Conservation (phyloP, 2,888 invertebrate species). For the Xylophagus ater region DNA sequence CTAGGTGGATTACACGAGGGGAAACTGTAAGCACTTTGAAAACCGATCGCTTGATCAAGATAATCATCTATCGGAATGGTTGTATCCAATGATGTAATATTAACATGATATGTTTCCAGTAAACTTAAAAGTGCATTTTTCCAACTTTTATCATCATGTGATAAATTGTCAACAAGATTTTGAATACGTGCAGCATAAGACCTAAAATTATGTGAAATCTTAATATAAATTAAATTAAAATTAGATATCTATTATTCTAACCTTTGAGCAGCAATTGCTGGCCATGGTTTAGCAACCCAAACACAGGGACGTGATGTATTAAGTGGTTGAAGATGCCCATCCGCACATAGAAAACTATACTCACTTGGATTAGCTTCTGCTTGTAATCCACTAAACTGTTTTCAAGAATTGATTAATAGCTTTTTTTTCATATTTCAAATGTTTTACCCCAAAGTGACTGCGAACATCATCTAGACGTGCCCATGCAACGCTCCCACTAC, state of each 20-base stretch:
- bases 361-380: conserved; percentile 39
- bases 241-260: conserved; percentile 2
- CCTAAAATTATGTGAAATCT: conserved; percentile 6
- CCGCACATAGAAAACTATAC: conserved; percentile 64
- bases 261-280: conserved; percentile 54
- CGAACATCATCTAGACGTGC: conserved; percentile 58
- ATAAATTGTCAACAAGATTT: conserved; percentile 39
- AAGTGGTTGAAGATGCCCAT: conserved; percentile 55
- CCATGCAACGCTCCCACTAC: conserved; percentile 74
- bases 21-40: conserved; percentile 55
- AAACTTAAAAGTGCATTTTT: conserved; percentile 48
- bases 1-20: conserved; percentile 57
- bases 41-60: conserved; percentile 49
- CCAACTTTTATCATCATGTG: conserved; percentile 42
- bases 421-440: background rate
- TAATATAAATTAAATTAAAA: background rate
- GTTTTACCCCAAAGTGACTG: conserved; percentile 51
- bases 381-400: conserved; percentile 32
- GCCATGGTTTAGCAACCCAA: conserved; percentile 72
- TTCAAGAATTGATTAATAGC: conserved; percentile 4
- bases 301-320: conserved; percentile 52
- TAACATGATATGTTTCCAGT: conserved; percentile 47
- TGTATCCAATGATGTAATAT: conserved; percentile 45
- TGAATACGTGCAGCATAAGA: conserved; percentile 43
- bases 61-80: conserved; percentile 55